A percentile compares a stretch with the other conserved stretches of the same genome.
These are phyloP conservation scores for Drosophila ogumai DNA, from an alignment of 1,140 invertebrate genomes.

Conservation along the genomic window DNA sequence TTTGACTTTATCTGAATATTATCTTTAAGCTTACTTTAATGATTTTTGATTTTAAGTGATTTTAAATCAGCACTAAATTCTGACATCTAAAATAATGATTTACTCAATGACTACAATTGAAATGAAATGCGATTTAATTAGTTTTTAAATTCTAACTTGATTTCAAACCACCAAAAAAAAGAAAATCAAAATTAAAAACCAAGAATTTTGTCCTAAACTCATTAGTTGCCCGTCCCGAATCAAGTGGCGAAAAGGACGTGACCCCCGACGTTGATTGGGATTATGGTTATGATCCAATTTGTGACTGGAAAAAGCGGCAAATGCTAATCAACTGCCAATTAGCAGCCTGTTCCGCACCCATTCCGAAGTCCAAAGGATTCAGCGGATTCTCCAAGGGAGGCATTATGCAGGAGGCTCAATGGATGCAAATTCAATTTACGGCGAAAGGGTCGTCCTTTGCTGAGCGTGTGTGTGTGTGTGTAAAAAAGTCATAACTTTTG, in stretches of 20 bases:
- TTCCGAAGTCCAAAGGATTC: constrained; percentile 5
- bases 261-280: constrained; percentile 49
- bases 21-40: no score
- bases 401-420: constrained; percentile 12
- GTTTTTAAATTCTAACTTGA: constrained; percentile 18
- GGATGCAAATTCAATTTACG: constrained; percentile 31
- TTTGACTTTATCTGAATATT: background rate
- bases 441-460: background rate
- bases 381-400: background rate
- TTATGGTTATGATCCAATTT: constrained; percentile 52
- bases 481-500: constrained; percentile 5
- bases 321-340: constrained; percentile 49
- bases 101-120: background rate
- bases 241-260: constrained; percentile 18
- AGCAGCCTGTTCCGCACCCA: constrained; percentile 19
- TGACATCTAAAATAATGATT: background rate
- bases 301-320: constrained; percentile 20
- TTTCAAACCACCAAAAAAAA: background rate
- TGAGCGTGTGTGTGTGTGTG: background rate
- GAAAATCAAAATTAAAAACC: background rate
- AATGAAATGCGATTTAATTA: constrained; percentile 22
- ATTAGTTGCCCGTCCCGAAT: constrained; percentile 31
- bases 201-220: constrained; percentile 5
- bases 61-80: background rate
- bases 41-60: background rate